Evolutionary conservation across 2,113 vertebrate genomes (phyloP), one percentile per base, ranked within the genome.

Genomic region (Choloepus hoffmanni): DNA sequence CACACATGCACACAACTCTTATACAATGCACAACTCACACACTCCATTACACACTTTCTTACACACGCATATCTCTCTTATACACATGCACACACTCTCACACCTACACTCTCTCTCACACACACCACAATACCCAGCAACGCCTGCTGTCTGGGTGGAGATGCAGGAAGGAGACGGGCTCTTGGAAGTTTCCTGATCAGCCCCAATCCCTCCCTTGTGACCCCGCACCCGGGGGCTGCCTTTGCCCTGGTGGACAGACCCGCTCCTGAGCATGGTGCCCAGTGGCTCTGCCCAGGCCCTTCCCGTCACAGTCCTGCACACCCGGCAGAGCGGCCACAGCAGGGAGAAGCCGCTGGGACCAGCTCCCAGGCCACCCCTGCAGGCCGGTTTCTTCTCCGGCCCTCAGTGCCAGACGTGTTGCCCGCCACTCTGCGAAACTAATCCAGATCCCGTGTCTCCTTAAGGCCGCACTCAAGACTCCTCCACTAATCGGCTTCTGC

Each of bases 161-260:
- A 7, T 45, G 43, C 43, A 45, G 43, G 89, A 60, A 43, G 89
- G 33, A 55, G 19, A 50, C 2, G 89, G 15, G 65, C 53, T 60
- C 43, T 84, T 85, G 50, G 76, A 28, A 63, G 28, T 45, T 67
- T 78, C 63, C 81, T 83, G 23, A 77, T 7, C 21, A 3, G 26
- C 28, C 16, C 3, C 9, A 53, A 50, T 36, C 53, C 88, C 36
- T 53, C 85, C 19, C 1, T 85, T 19, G 2, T 18, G 19, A 50
- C 28, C 23, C 7, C 30, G 30, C 11, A n/a, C 73, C 45, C 48
- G 55, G 48, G 36, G 28, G 45, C 26, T 2, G 43, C 85, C 30
- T 74, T 92, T 92, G 92, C 83, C 68, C 81, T 26, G 95, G 77
- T 19, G 60, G 67, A 92, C n/a, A 48, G 76, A 92, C 8, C 8